Conservation (phyloP, 2,797 vertebrate genomes). For the Triplophysa bombifrons region DNA sequence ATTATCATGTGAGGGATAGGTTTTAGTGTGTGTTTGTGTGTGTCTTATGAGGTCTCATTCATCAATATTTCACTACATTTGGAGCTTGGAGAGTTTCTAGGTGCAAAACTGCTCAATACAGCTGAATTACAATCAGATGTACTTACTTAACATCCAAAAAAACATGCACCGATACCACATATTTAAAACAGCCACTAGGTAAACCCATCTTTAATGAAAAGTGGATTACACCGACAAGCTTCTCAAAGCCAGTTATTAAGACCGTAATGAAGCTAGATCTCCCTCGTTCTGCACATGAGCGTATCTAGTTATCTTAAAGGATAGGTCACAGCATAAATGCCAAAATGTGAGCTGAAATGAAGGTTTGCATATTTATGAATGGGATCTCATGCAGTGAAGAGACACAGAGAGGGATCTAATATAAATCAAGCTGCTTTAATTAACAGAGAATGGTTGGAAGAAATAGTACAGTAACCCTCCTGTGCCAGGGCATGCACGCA, state of each 20-base stretch:
- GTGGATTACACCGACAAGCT: not conserved
- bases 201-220: conserved; percentile 9
- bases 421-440: conserved; percentile 11
- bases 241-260: not conserved
- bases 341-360: not conserved
- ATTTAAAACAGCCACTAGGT: not conserved
- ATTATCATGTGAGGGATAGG: too few relatives aligned
- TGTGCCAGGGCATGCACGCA: not conserved
- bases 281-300: not conserved
- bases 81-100: conserved; percentile 19
- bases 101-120: not conserved
- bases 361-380: conserved; percentile 27
- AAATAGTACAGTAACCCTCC: conserved; percentile 8
- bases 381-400: not conserved
- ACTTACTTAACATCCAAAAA: conserved; percentile 1
- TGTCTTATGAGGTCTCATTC: not conserved
- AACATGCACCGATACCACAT: not conserved
- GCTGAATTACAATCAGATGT: conserved; percentile 13
- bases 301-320: conserved; percentile 5
- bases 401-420: conserved; percentile 2
- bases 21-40: too few relatives aligned
- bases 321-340: not conserved
- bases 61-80: conserved; percentile 43
- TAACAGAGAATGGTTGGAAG: not conserved
- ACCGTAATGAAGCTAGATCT: not conserved